Percentiles rank a stretch among this genome's conserved stretches.
phyloP scores from a whole-genome alignment of 1,140 invertebrate genomes.

The Ectropis grisescens region DNA sequence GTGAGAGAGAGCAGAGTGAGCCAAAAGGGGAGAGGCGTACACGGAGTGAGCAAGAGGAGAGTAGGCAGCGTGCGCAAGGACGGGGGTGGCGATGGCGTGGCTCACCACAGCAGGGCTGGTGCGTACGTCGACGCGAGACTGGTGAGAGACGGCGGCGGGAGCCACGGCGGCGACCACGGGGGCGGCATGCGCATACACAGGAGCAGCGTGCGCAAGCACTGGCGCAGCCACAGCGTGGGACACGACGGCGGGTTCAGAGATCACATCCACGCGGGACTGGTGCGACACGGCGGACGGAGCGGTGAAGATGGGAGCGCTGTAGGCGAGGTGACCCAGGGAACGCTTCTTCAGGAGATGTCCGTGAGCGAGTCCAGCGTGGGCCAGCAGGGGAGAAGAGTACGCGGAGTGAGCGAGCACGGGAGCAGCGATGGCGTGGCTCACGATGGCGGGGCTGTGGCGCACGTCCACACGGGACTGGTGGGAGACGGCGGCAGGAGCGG shows the following conservation, averaged over 20 bases:
- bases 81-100: slow-evolving; percentile 11
- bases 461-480: slow-evolving; percentile 10
- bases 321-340: slow-evolving; percentile 30
- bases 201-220: slow-evolving; percentile 7
- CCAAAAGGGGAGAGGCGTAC: slow-evolving; percentile 18
- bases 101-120: slow-evolving; percentile 18
- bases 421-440: too few species aligned
- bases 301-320: too few species aligned
- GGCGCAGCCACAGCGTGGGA: slow-evolving; percentile 16
- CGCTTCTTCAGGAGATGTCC: slow-evolving; percentile 42
- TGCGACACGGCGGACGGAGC: slow-evolving; percentile 44
- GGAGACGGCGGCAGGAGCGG: slow-evolving; percentile 19
- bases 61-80: slow-evolving; percentile 17
- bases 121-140: slow-evolving; percentile 20
- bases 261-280: slow-evolving; percentile 50
- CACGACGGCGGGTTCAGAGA: slow-evolving; percentile 45
- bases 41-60: slow-evolving; percentile 16
- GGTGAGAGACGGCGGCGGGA: slow-evolving; percentile 26
- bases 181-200: slow-evolving; percentile 14
- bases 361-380: slow-evolving; percentile 20
- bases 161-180: too few species aligned
- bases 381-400: slow-evolving; percentile 10
- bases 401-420: slow-evolving; percentile 10
- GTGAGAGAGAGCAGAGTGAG: slow-evolving; percentile 24
- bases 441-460: too few species aligned